A percentile compares a stretch with the other conserved stretches of the same genome.
phyloP scores from a whole-genome alignment of 2,888 invertebrate species.

The Drosophila kanekoi region DNA sequence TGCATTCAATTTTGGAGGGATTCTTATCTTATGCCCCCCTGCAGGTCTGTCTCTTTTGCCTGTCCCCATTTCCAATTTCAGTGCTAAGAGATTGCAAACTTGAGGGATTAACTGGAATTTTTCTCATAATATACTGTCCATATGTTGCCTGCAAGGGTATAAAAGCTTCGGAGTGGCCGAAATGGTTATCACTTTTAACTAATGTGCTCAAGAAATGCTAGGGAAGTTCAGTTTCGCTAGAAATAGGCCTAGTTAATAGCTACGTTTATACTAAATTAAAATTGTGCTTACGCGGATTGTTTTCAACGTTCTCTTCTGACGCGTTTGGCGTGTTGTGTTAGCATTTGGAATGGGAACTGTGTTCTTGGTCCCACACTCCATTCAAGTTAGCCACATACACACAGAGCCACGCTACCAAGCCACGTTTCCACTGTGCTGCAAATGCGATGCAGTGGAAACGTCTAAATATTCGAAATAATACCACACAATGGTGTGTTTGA shows the following conservation, averaged over 20 bases:
- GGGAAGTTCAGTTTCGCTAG: constrained; percentile 44
- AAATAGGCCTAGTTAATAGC: constrained; percentile 64
- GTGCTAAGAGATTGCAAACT: too few species aligned
- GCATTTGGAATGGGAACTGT: constrained; percentile 54
- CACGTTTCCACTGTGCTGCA: constrained; percentile 17
- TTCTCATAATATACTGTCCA: neutral
- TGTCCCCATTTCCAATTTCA: neutral
- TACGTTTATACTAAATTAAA: constrained; percentile 74
- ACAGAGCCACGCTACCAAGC: constrained; percentile 25
- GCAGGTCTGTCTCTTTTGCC: constrained; percentile 8
- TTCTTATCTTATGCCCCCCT: constrained; percentile 38
- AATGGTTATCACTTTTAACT: constrained; percentile 44
- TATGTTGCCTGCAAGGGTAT: constrained; percentile 18
- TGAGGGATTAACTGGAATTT: neutral
- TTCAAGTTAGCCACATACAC: constrained; percentile 37
- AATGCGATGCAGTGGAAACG: constrained; percentile 23
- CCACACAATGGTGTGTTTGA: neutral
- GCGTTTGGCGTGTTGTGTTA: constrained; percentile 64
- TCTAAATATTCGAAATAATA: neutral
- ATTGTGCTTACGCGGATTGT: constrained; percentile 80
- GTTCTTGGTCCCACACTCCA: constrained; percentile 54
- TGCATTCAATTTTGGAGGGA: constrained; percentile 68
- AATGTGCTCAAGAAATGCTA: constrained; percentile 66
- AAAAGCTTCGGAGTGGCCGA: constrained; percentile 38
- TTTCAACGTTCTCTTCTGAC: constrained; percentile 37